Base-by-base conservation (phyloP, 2,113 vertebrate genomes). In the Nansenia antarctica region DNA sequence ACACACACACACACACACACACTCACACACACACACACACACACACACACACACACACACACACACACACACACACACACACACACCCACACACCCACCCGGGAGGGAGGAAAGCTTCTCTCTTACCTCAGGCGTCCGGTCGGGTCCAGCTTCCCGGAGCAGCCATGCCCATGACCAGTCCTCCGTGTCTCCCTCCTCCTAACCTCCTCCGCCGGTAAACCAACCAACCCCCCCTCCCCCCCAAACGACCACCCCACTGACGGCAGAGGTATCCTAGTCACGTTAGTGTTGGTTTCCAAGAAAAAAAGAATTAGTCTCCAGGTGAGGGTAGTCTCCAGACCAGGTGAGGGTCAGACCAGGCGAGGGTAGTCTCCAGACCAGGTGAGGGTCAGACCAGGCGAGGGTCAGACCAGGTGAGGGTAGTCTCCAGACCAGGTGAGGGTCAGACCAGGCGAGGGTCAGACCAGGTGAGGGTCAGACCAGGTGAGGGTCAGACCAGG, bases 161-260 rank as follows among this genome's bases (percentile, higher is more conserved):
- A 91, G 92, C 90, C 92, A 93, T 93, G 82, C 89, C 89, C 87
- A 80, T 93, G 82, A 90, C 89, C 87, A 80, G 89, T 89, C 67
- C 85, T 83, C 86, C 69, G 82, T 67, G 76, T 88, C 82, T 87
- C 78, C 73, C 85, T 84, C 82, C 67, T 73, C 78, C 75, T 74
- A 77, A 66, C 71, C 77, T 90, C 87, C 86, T 78, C 79, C 39
- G 39, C 88, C 86, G 87, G 88, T 76, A 65, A 67, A 74, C 75
- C 67, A 68, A 59, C 32, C 54, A 9, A 9, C 22, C n/a, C 82
- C 88, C 91, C 85, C 87, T 86, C 85, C 74, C 86, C 85, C 81
- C 82, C 85, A 80, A 81, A 85, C 85, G 81, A 75, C 42, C 70
- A 83, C 76, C 82, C 75, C 73, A 85, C 71, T 79, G 73, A 71